Evolutionary conservation across 2,797 vertebrate species (phyloP).

Genomic region (Coregonus ussuriensis): DNA sequence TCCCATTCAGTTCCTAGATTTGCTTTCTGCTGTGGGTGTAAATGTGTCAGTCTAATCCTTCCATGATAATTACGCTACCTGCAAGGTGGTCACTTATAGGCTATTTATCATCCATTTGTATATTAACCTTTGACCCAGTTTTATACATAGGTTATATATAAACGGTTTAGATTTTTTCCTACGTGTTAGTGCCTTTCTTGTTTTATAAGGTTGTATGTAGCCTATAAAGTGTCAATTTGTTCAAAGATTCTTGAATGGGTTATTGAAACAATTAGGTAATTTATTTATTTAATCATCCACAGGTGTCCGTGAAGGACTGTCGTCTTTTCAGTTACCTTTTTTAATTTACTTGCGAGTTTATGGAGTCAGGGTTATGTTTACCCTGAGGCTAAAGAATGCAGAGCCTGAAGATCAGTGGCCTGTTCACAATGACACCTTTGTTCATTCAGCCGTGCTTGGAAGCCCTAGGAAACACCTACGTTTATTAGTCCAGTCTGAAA

Average conservation of each 20-base stretch:
- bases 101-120: neutral
- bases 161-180: neutral
- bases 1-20: neutral
- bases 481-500: constrained; percentile 21
- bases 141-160: neutral
- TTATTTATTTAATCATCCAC: constrained; percentile 21
- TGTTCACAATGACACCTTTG: constrained; percentile 82
- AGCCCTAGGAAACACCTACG: constrained; percentile 27
- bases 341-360: constrained; percentile 39
- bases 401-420: constrained; percentile 58
- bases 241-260: neutral
- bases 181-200: neutral
- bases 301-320: constrained; percentile 37
- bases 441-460: constrained; percentile 52
- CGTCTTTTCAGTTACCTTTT: constrained; percentile 10
- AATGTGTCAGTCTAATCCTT: neutral
- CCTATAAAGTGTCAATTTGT: neutral
- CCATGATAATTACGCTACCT: neutral
- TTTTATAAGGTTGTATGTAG: neutral
- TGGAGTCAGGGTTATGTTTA: constrained; percentile 63
- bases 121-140: neutral
- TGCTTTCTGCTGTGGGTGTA: neutral
- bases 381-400: constrained; percentile 74
- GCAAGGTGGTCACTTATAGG: neutral
- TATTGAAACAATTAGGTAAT: neutral